Conservation (phyloP, 2,797 vertebrate genomes). For the Epinephelus awoara region DNA sequence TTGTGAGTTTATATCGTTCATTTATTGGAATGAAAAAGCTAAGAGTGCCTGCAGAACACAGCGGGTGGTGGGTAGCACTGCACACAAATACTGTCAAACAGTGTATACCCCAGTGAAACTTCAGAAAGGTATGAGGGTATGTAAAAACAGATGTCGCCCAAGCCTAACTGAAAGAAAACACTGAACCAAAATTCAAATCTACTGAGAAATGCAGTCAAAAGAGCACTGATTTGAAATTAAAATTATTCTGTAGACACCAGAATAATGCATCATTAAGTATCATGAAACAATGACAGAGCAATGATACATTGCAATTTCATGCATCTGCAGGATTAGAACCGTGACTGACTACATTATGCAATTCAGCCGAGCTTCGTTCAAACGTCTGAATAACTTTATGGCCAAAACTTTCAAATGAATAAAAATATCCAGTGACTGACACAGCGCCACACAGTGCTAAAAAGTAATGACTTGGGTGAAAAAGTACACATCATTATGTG, state of each 20-base stretch:
- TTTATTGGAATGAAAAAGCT: too few species aligned
- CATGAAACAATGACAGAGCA: not conserved
- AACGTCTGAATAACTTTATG: not conserved
- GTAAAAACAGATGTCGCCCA: too few species aligned
- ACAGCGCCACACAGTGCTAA: not conserved
- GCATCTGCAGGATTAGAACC: not conserved
- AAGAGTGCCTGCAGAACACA: too few species aligned
- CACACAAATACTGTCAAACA: too few species aligned
- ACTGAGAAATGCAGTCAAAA: not conserved
- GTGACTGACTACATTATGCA: not conserved
- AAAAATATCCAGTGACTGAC: not conserved
- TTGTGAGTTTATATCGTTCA: too few species aligned
- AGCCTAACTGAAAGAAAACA: not conserved
- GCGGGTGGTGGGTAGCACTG: too few species aligned
- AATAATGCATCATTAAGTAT: constrained; percentile 6
- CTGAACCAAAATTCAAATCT: not conserved
- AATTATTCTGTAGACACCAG: not conserved
- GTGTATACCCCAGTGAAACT: too few species aligned
- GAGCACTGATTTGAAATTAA: not conserved
- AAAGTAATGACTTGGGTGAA: constrained; percentile 22
- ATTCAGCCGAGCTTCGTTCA: not conserved
- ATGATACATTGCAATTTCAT: not conserved
- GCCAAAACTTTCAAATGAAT: not conserved
- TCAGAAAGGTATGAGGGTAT: too few species aligned
- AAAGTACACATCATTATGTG: constrained; percentile 31